Conservation (phyloP, 2,113 vertebrate species). For the Ptilorrhoa leucosticta region DNA sequence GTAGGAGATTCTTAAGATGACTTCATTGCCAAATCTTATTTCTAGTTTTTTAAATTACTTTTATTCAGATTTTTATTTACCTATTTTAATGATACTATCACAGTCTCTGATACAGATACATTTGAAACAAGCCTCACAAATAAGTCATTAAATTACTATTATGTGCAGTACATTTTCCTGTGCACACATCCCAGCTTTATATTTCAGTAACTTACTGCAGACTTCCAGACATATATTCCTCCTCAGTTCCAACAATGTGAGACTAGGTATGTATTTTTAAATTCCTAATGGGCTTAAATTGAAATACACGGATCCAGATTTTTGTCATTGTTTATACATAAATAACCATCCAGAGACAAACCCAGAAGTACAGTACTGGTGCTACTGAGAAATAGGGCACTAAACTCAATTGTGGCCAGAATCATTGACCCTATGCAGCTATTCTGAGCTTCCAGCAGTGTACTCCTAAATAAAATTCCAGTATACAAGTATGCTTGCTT, state of each 20-base stretch:
- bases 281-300: background rate
- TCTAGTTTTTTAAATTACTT: background rate
- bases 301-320: background rate
- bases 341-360: background rate
- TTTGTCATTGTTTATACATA: background rate
- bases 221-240: background rate
- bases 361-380: background rate
- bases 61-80: background rate
- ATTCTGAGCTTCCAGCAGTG: background rate
- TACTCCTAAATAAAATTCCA: background rate
- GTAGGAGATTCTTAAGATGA: background rate
- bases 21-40: background rate
- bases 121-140: background rate
- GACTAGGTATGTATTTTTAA: background rate
- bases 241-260: background rate
- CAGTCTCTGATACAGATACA: background rate
- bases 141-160: background rate
- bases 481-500: background rate
- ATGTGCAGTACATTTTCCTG: background rate
- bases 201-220: background rate
- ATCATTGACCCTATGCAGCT: background rate
- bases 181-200: background rate
- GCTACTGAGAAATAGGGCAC: background rate
- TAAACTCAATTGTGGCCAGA: background rate
- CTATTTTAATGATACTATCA: background rate